phyloP scores from a whole-genome alignment of 2,797 vertebrate species.

The Heliangelus exortis region DNA sequence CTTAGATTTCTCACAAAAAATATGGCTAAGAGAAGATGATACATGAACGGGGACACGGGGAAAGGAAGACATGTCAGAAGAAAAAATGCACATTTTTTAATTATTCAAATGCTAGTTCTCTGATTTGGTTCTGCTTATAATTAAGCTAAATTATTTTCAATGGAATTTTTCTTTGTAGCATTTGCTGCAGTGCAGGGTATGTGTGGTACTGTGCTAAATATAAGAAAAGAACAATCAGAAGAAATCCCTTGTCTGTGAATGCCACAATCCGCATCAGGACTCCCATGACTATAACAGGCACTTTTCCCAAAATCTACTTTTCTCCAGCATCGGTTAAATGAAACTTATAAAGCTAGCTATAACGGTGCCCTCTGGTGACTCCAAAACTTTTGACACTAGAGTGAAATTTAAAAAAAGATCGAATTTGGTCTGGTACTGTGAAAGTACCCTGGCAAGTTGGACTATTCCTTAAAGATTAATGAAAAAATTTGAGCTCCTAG shows the following conservation, averaged over 20 bases:
- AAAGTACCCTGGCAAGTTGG: background rate
- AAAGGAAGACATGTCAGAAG: constrained; percentile 1
- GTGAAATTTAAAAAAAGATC: background rate
- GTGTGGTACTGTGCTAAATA: background rate
- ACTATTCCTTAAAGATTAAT: background rate
- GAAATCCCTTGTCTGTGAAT: background rate
- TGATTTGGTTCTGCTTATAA: constrained; percentile 10
- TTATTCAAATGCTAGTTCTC: background rate
- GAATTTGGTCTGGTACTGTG: background rate
- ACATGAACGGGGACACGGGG: background rate
- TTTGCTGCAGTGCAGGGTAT: background rate
- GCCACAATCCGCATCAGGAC: background rate
- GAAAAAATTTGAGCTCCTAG: background rate
- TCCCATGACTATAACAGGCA: background rate
- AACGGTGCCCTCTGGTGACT: constrained; percentile 48
- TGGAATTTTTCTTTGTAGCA: background rate
- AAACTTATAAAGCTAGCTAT: background rate
- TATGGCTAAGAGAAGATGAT: background rate
- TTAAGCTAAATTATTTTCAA: constrained; percentile 4
- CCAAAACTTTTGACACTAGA: background rate
- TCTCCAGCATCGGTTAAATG: background rate
- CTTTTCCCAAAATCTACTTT: background rate
- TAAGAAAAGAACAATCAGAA: background rate
- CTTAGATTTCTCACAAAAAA: background rate
- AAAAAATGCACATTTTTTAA: background rate